These are phyloP conservation scores for Tychaedon coryphoeus DNA, from an alignment of 2,113 vertebrate species.

Conservation along the genomic window DNA sequence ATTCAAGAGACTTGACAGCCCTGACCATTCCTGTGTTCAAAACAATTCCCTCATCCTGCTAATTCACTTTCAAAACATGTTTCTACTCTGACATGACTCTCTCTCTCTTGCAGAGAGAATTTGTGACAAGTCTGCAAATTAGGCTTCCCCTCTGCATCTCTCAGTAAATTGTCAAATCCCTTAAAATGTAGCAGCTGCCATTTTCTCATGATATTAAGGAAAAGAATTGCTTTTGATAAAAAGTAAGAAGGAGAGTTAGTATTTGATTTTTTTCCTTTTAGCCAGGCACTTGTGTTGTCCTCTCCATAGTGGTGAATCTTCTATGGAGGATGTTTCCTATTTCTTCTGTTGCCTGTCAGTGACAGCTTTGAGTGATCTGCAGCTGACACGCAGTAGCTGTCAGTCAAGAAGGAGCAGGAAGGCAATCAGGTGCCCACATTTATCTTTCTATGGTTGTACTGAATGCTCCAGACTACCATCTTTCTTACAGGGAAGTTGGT, in stretches of 20 bases:
- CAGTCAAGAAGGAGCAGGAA: background rate
- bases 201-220: background rate
- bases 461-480: background rate
- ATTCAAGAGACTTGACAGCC: background rate
- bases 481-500: background rate
- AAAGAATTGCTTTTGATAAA: background rate
- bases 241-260: background rate
- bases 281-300: background rate
- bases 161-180: background rate
- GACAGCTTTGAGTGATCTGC: background rate
- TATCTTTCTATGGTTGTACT: background rate
- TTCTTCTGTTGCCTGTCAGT: background rate
- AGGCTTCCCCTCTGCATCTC: background rate
- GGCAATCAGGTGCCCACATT: background rate
- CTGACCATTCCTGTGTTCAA: background rate
- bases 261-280: background rate
- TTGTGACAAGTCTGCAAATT: conserved; percentile 46
- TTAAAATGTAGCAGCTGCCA: background rate
- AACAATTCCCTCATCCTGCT: background rate
- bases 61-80: conserved; percentile 22
- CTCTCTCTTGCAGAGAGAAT: background rate
- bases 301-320: background rate
- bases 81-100: background rate
- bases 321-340: background rate
- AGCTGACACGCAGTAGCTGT: background rate